A percentile compares a stretch with the other conserved stretches of the same genome.
Conservation (phyloP, 1,140 invertebrate genomes). For the Episyrphus balteatus region DNA sequence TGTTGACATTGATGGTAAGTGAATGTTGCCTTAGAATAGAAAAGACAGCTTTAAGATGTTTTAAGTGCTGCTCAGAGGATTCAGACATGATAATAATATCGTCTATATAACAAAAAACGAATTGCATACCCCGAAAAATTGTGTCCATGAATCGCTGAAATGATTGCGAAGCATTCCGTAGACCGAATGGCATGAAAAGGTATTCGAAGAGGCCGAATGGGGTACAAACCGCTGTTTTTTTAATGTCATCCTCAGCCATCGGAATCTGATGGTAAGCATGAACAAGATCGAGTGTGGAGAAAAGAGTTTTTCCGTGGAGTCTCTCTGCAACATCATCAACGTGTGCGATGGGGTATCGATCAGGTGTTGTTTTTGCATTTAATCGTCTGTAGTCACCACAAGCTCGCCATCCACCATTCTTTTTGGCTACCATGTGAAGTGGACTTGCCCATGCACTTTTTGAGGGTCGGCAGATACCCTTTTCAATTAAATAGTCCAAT, state of each 20-base stretch:
- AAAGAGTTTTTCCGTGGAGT: constrained; percentile 31
- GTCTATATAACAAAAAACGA: constrained; percentile 26
- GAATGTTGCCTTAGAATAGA: constrained; percentile 9
- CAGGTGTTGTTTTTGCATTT: constrained; percentile 33
- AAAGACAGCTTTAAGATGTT: constrained; percentile 16
- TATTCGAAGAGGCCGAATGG: constrained; percentile 26
- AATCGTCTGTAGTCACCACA: constrained; percentile 39
- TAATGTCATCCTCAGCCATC: constrained; percentile 20
- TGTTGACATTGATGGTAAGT: constrained; percentile 15
- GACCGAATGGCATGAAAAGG: constrained; percentile 18
- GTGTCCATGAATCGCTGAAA: constrained; percentile 43
- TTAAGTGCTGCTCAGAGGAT: constrained; percentile 16
- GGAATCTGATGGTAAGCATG: constrained; percentile 40
- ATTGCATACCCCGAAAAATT: constrained; percentile 27
- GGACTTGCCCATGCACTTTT: constrained; percentile 38
- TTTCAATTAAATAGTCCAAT: constrained; percentile 21
- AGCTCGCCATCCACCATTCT: constrained; percentile 25
- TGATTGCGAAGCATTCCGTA: constrained; percentile 29
- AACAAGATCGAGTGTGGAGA: constrained; percentile 38
- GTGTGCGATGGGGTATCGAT: constrained; percentile 26
- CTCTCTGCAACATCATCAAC: constrained; percentile 23
- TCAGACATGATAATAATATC: constrained; percentile 32
- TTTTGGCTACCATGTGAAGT: constrained; percentile 36
- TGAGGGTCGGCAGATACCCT: constrained; percentile 29
- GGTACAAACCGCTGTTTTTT: constrained; percentile 33